Evolutionary conservation across 2,113 vertebrate species (phyloP), one percentile per base, ranked within the genome.

Genomic region (Alligator sinensis): DNA sequence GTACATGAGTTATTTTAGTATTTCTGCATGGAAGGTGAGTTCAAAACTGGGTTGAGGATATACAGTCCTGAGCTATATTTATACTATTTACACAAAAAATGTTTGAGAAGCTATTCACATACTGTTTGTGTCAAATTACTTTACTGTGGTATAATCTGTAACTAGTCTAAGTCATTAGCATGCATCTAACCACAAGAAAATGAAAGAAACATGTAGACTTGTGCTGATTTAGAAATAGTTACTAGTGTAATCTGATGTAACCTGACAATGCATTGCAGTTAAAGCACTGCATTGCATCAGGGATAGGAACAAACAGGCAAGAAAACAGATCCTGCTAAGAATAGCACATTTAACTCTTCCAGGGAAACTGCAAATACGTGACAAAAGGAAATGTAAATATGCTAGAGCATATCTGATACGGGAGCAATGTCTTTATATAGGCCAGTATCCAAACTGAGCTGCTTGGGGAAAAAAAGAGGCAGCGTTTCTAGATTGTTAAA

Each of bases 1-100:
- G 89, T n/a, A 93, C 88, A 59, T 63, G 91, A 94, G 90, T 95
- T 95, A 94, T 96, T 96, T 96, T 95, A 13, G 77, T 79, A 38
- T 68, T 91, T 92, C 87, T 94, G 80, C 95, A 86, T 25, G 64
- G 91, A 96, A 91, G 90, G 80, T 86, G 84, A 64, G 30, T 61
- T 87, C 77, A 87, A 92, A 97, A 95, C 70, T 95, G 90, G 93
- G 94, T 87, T 96, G 88, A 89, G 95, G 47, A 79, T 66, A 92
- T 96, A 64, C 84, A 93, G 80, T 86, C n/a, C 88, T 87, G 58
- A 86, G 87, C 89, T 91, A 94, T 89, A 95, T 95, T 96, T 96
- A 94, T 92, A 92, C 24, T 95, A 91, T 94, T 97, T 96, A 95
- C 94, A 94, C 59, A 77, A 87, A 82, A 95, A 47, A 30, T 75